Base-by-base conservation (phyloP, 1,140 invertebrate species). In the Neocloeon triangulifer region DNA sequence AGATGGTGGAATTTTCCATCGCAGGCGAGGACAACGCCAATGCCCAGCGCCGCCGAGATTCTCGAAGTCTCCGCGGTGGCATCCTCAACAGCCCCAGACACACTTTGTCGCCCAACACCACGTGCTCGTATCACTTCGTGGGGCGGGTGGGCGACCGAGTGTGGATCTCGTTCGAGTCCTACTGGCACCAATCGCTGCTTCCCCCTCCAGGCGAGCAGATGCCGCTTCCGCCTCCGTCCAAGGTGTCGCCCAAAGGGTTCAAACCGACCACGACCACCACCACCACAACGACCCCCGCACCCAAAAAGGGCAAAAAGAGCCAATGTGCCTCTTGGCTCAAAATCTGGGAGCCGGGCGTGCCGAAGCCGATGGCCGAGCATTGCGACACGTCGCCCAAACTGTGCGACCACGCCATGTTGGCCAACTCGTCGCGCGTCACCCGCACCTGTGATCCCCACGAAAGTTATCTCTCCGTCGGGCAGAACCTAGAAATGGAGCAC, bases 111-210 rank as follows among this genome's bases (percentile, higher is more conserved):
- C 75, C 76, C 2, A 77, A 77, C 40, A 80, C 78, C 20, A 84
- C 75, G 8, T 88, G 81, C 53, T 74, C 69, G 12, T 86, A 81
- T 64, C 72, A 69, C 37, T 79, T 88, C 45, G 64, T 69, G 40
- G 81, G 80, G 12, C 62, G 65, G 30, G 61, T 66, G 15, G 69
- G 67, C 29, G 79, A 86, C 44, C 58, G 74, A 17, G 68, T 88
- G 13, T 88, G 82, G 81, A 58, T 86, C 22, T 84, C 79, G 47
- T 86, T 85, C 47, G 63, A 77, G 28, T 79, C 74, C 30, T 84
- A 81, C 51, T 69, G 38, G 4, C 39, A 78, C 38, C 63, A 41
- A 10, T 12, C 30, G 19, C 22, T 38, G 19, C 25, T 38, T 8
- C 27, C 34, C 15, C 26, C 26, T 7, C n/a, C n/a, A n/a, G 17